phyloP scores from a whole-genome alignment of 2,888 invertebrate genomes.

The Gasteruption jaculator region DNA sequence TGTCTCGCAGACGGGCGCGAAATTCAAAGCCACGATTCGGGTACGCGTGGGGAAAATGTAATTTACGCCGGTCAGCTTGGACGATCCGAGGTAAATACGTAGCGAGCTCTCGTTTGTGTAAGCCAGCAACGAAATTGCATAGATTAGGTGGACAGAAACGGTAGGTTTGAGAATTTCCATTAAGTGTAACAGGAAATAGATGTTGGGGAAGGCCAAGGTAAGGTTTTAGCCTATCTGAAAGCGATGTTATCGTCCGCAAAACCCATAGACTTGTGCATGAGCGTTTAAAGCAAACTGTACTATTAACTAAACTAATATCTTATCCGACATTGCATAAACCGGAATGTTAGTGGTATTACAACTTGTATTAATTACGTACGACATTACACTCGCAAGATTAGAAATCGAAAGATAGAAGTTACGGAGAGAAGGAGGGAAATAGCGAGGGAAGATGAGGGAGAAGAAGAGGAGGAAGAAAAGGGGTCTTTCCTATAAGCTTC shows the following conservation, averaged over 20 bases:
- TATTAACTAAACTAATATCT: constrained; percentile 48
- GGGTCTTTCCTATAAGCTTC: background rate
- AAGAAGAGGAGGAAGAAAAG: constrained; percentile 5
- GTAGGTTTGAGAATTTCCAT: constrained; percentile 46
- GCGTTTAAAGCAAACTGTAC: background rate
- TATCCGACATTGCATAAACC: constrained; percentile 47
- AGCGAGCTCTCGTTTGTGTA: too few species aligned
- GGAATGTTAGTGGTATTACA: constrained; percentile 46
- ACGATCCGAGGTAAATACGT: too few species aligned
- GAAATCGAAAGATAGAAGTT: too few species aligned
- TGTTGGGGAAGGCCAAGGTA: constrained; percentile 9
- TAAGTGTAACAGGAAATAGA: constrained; percentile 46
- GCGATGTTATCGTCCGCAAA: background rate
- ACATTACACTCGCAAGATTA: constrained; percentile 48
- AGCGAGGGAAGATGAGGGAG: constrained; percentile 16
- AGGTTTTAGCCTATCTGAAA: background rate
- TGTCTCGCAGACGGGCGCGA: too few species aligned
- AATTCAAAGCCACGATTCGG: too few species aligned
- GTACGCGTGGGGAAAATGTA: too few species aligned
- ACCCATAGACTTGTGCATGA: background rate
- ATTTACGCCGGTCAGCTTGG: too few species aligned
- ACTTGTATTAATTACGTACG: constrained; percentile 51
- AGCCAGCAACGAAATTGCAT: constrained; percentile 35
- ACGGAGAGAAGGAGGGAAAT: background rate
- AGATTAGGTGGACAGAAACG: constrained; percentile 44